These are phyloP conservation scores for Eretmocerus hayati DNA, from an alignment of 2,888 invertebrate species.

Conservation along the genomic window DNA sequence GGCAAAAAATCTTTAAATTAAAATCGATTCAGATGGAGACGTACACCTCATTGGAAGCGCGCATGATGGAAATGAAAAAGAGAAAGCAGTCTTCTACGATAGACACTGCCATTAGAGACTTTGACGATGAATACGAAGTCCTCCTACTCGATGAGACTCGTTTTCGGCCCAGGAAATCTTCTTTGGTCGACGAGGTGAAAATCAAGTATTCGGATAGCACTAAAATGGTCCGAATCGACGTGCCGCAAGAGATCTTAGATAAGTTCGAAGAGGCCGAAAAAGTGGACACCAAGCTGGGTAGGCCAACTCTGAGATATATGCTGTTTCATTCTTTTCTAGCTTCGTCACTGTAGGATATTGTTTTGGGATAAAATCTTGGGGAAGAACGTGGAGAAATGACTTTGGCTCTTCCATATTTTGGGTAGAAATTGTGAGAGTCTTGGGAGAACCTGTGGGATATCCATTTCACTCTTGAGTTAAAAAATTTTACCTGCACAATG, in stretches of 20 bases:
- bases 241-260: conserved; percentile 28
- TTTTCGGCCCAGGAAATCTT: neutral
- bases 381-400: no score
- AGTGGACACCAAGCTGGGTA: conserved; percentile 13
- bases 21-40: conserved; percentile 29
- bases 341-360: no score
- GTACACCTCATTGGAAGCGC: conserved; percentile 32
- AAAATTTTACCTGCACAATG: no score
- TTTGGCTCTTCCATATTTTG: no score
- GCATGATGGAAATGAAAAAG: conserved; percentile 29
- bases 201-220: conserved; percentile 14
- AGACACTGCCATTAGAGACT: conserved; percentile 1
- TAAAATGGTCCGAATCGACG: neutral
- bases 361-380: no score
- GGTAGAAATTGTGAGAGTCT: no score
- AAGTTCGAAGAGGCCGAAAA: conserved; percentile 23
- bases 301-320: no score
- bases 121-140: conserved; percentile 35
- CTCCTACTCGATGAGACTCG: conserved; percentile 32
- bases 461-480: no score
- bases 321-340: no score
- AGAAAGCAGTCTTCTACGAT: neutral
- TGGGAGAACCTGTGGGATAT: no score
- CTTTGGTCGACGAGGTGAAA: neutral
- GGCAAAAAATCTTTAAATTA: neutral